Base-by-base conservation (phyloP, 2,888 invertebrate species). In the Atherix ibis region DNA sequence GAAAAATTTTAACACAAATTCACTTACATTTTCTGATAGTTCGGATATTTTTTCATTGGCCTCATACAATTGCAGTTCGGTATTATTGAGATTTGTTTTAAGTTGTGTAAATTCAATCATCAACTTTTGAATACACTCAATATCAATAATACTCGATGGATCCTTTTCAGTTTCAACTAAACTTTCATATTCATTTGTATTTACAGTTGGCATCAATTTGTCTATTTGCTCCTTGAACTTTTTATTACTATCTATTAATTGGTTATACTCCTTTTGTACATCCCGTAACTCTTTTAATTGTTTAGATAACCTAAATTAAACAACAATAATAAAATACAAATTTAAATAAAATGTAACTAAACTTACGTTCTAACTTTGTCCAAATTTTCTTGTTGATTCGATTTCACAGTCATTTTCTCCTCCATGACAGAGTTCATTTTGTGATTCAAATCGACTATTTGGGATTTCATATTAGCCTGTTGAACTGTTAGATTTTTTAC, bases 11-110 rank as follows among this genome's bases (percentile, higher is more conserved):
- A n/a, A n/a, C n/a, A n/a, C n/a, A n/a, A 22, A 22, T 22, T 22
- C 17, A 38, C 48, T 50, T 44, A 61, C 61, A 40, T 56, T 56
- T 42, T 61, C 60, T 34, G 59, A 42, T 2, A 61, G 46, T 38
- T 61, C 60, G 0, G 60, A 47, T 35, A 58, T 59, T 47, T 60
- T 60, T 41, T 61, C 60, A 40, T 61, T 61, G 12, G 60, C 60
- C 40, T 61, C 60, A 38, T 61, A 61, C 18, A 61, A 43, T 39
- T 61, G 61, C 24, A 61, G 41, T 33, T 61, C 61, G 9, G 56
- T 55, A 3, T 49, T 43, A 34, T 50, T 56, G 37, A 57, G 48
- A 14, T 50, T 44, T 19, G 51, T 47, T 36, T 57, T 59, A 5
- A 59, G 43, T 4, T 51, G 44, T 6, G 56, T 40, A 39, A 59